Evolutionary conservation across 2,113 vertebrate genomes (phyloP).

Genomic region (Pomatorhinus ruficollis): DNA sequence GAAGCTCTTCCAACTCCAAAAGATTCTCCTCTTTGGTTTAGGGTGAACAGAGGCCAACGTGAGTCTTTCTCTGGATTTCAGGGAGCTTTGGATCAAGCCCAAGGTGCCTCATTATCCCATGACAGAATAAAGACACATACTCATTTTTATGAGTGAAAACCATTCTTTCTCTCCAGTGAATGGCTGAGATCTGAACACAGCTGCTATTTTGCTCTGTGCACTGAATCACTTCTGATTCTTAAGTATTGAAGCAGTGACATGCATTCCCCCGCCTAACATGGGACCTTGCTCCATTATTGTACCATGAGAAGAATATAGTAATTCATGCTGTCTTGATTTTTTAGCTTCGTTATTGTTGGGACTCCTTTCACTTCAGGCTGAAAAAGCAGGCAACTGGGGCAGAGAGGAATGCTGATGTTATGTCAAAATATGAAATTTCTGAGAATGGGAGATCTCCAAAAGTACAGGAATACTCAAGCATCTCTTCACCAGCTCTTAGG

Average conservation of each 20-base stretch:
- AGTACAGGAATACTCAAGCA: neutral
- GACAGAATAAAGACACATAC: constrained; percentile 53
- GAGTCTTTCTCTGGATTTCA: constrained; percentile 25
- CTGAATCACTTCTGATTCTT: constrained; percentile 63
- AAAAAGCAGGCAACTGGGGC: neutral
- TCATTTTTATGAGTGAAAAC: constrained; percentile 57
- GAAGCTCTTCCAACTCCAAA: neutral
- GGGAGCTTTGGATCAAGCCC: constrained; percentile 58
- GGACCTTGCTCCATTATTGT: constrained; percentile 56
- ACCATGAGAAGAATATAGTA: constrained; percentile 57
- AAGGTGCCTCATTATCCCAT: constrained; percentile 63
- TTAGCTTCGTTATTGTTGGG: neutral
- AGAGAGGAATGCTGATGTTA: neutral
- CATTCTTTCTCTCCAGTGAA: constrained; percentile 50
- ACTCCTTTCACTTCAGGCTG: constrained; percentile 2
- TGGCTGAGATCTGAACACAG: constrained; percentile 63
- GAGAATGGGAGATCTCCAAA: neutral
- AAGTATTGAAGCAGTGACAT: constrained; percentile 53
- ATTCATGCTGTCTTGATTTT: constrained; percentile 34
- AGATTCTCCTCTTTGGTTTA: constrained; percentile 18
- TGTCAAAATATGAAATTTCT: constrained; percentile 3
- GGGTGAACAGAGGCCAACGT: neutral
- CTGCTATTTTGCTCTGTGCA: constrained; percentile 63
- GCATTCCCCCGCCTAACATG: constrained; percentile 11
- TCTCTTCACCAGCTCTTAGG: neutral